phyloP scores from a whole-genome alignment of 2,888 invertebrate species.

The Netelia inedita region DNA sequence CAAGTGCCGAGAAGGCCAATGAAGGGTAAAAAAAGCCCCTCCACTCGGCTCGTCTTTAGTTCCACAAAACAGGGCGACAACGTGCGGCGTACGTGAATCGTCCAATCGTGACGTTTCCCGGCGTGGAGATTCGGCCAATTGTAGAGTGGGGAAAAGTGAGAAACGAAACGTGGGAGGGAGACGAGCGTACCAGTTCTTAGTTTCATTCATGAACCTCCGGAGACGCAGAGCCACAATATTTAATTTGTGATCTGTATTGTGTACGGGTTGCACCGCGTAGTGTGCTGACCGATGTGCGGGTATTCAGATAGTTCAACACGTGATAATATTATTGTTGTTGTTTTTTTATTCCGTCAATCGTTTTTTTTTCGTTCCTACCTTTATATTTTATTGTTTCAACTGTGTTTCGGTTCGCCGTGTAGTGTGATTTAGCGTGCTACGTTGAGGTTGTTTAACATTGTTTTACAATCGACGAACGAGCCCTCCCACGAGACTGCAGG shows the following conservation, averaged over 20 bases:
- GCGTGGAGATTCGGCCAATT: slow-evolving; percentile 59
- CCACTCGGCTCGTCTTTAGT: background rate
- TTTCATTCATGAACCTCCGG: slow-evolving; percentile 84
- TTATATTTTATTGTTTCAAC: background rate
- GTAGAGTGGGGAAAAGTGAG: slow-evolving; percentile 58
- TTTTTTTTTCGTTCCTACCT: slow-evolving; percentile 70
- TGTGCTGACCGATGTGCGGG: slow-evolving; percentile 81
- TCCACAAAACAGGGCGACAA: background rate
- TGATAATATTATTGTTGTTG: slow-evolving; percentile 74
- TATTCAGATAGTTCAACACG: slow-evolving; percentile 76
- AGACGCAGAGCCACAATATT: slow-evolving; percentile 76
- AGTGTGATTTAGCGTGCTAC: slow-evolving; percentile 64
- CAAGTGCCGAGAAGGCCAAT: slow-evolving; percentile 54
- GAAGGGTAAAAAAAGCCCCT: slow-evolving; percentile 15
- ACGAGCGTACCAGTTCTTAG: slow-evolving; percentile 79
- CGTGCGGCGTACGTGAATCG: slow-evolving; percentile 29
- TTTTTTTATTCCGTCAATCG: slow-evolving; percentile 73
- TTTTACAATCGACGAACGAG: slow-evolving; percentile 49
- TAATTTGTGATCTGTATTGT: slow-evolving; percentile 81
- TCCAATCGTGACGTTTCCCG: slow-evolving; percentile 65
- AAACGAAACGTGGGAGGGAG: slow-evolving; percentile 72
- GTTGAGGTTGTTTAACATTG: slow-evolving; percentile 66
- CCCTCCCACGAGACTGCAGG: slow-evolving; percentile 75
- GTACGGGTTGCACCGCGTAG: slow-evolving; percentile 81
- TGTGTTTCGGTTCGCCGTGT: slow-evolving; percentile 46